These are phyloP conservation scores for Cantharis rustica DNA, from an alignment of 2,888 invertebrate species.

Conservation along the genomic window DNA sequence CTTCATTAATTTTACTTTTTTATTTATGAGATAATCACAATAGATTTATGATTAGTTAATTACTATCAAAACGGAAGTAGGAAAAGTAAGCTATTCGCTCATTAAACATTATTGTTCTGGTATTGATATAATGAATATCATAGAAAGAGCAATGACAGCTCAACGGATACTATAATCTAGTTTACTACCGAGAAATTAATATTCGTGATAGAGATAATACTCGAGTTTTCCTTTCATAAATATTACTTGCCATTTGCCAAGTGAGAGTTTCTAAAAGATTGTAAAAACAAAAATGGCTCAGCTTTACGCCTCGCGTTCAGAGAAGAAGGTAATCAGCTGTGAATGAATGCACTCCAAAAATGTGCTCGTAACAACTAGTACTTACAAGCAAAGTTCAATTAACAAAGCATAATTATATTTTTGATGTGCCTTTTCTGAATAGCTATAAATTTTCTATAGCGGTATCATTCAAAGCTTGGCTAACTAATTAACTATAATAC, in stretches of 20 bases:
- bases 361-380: background rate
- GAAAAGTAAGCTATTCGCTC: slow-evolving; percentile 5
- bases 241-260: background rate
- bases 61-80: slow-evolving; percentile 8
- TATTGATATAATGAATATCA: background rate
- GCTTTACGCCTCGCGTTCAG: background rate
- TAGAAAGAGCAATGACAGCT: background rate
- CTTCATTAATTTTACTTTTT: background rate
- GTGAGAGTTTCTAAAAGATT: background rate
- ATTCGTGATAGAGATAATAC: background rate
- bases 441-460: background rate
- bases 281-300: background rate
- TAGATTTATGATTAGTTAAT: background rate
- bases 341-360: background rate
- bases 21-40: background rate
- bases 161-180: background rate
- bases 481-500: background rate
- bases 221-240: background rate
- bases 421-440: background rate
- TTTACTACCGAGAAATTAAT: background rate
- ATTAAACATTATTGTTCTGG: slow-evolving; percentile 13
- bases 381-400: background rate
- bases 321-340: background rate
- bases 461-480: background rate
- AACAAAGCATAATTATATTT: background rate